Evolutionary conservation across 2,113 vertebrate species (phyloP).

Genomic region (Nothocercus nigrocapillus): DNA sequence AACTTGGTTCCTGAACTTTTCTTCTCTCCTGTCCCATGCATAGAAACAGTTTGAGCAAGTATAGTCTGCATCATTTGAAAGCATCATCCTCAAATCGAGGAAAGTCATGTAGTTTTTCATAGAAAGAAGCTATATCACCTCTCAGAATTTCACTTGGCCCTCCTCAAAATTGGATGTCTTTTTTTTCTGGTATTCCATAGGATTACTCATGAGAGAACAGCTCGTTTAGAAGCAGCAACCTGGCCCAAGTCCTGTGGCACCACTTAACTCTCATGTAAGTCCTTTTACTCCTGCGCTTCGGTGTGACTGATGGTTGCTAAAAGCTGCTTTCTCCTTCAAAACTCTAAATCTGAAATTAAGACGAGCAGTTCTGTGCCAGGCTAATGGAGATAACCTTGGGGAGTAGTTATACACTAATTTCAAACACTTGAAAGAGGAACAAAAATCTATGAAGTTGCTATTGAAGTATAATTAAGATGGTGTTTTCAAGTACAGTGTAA

Average conservation of each 20-base stretch:
- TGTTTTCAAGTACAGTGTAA: conserved; percentile 61
- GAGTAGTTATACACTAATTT: conserved; percentile 33
- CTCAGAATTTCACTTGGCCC: background rate
- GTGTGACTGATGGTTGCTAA: background rate
- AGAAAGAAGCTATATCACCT: background rate
- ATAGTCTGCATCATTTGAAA: background rate
- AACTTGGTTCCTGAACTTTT: background rate
- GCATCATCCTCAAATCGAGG: background rate
- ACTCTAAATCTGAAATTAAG: background rate
- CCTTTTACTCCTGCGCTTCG: background rate
- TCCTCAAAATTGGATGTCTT: background rate
- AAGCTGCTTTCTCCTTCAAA: background rate
- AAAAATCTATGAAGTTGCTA: conserved; percentile 37
- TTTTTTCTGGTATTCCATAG: background rate
- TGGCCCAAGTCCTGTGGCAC: background rate
- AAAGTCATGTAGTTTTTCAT: background rate
- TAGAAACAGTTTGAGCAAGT: background rate
- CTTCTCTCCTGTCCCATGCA: background rate
- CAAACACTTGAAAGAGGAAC: conserved; percentile 48
- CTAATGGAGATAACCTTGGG: conserved; percentile 23
- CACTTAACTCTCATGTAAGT: background rate
- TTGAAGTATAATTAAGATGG: conserved; percentile 64
- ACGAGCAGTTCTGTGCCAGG: background rate
- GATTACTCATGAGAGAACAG: rapidly evolving
- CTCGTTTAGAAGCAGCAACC: background rate